Evolutionary conservation across 2,113 vertebrate genomes (phyloP).

Genomic region (Clarias macrocephalus): DNA sequence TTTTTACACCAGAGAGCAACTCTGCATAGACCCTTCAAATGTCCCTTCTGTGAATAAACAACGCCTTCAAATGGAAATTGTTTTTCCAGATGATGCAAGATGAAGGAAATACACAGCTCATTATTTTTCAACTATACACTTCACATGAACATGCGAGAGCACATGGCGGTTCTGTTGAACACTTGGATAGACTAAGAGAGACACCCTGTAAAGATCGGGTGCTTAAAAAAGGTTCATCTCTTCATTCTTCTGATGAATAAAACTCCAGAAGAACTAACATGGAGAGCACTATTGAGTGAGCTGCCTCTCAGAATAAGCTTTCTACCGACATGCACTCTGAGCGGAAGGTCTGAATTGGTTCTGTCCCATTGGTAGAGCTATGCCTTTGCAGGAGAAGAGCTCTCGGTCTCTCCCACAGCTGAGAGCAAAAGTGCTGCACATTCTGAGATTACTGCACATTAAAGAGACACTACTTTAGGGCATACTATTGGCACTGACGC

Average conservation of each 20-base stretch:
- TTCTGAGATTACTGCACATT: conserved; percentile 51
- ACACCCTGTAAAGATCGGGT: neutral
- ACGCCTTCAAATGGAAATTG: conserved; percentile 46
- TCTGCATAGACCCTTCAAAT: conserved; percentile 29
- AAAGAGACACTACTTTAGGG: conserved; percentile 45
- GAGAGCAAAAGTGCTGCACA: conserved; percentile 31
- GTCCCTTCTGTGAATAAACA: conserved; percentile 30
- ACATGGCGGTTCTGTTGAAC: neutral
- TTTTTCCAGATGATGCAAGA: conserved; percentile 49
- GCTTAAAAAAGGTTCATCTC: neutral
- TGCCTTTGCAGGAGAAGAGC: conserved; percentile 27
- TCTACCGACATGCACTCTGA: conserved; percentile 13
- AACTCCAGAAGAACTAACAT: conserved; percentile 28
- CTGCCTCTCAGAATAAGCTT: conserved; percentile 24
- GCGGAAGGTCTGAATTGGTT: conserved; percentile 33
- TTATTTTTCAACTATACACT: conserved; percentile 49
- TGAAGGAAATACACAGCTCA: conserved; percentile 35
- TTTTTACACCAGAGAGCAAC: conserved; percentile 48
- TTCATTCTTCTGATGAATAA: conserved; percentile 27
- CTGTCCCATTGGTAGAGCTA: conserved; percentile 9
- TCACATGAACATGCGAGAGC: conserved; percentile 34
- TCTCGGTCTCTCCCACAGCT: conserved; percentile 32
- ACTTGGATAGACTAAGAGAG: conserved; percentile 9
- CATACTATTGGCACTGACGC: conserved; percentile 38
- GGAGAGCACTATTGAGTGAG: conserved; percentile 24